phyloP scores from a whole-genome alignment of 1,140 invertebrate species.

The Cydia strobilella region DNA sequence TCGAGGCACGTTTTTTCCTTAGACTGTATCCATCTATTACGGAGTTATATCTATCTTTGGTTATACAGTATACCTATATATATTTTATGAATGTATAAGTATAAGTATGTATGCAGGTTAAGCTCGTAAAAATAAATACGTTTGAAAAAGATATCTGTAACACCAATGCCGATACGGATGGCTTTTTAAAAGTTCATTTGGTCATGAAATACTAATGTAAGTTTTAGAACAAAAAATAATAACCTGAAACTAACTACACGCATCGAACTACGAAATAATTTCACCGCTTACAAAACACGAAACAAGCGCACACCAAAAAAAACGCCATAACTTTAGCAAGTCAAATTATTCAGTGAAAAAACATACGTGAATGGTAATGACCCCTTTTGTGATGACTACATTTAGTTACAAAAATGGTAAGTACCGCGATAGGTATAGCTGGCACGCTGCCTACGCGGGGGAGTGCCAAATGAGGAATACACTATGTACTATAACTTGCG shows the following conservation, averaged over 20 bases:
- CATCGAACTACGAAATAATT: conserved; percentile 1
- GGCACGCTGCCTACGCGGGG: conserved; percentile 20
- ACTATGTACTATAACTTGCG: background rate
- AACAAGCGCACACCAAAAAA: conserved; percentile 20
- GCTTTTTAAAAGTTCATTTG: too few species aligned
- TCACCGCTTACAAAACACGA: conserved; percentile 16
- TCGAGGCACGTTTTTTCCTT: too few species aligned
- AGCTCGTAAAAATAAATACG: too few species aligned
- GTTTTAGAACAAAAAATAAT: too few species aligned
- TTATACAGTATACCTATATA: too few species aligned
- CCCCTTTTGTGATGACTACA: conserved; percentile 26
- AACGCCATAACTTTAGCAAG: conserved; percentile 15
- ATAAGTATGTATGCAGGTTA: too few species aligned
- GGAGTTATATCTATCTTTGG: too few species aligned
- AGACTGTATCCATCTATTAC: too few species aligned
- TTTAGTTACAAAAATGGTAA: conserved; percentile 29
- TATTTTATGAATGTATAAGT: too few species aligned
- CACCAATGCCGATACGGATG: too few species aligned
- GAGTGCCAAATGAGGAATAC: conserved; percentile 30
- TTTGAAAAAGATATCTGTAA: too few species aligned
- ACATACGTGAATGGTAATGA: conserved; percentile 25
- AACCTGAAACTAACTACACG: conserved; percentile 9
- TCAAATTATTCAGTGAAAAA: conserved; percentile 21
- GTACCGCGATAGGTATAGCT: conserved; percentile 29
- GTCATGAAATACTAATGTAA: too few species aligned